These are phyloP conservation scores for Callochromis pleurospilus DNA, from an alignment of 2,113 vertebrate genomes.

Conservation along the genomic window DNA sequence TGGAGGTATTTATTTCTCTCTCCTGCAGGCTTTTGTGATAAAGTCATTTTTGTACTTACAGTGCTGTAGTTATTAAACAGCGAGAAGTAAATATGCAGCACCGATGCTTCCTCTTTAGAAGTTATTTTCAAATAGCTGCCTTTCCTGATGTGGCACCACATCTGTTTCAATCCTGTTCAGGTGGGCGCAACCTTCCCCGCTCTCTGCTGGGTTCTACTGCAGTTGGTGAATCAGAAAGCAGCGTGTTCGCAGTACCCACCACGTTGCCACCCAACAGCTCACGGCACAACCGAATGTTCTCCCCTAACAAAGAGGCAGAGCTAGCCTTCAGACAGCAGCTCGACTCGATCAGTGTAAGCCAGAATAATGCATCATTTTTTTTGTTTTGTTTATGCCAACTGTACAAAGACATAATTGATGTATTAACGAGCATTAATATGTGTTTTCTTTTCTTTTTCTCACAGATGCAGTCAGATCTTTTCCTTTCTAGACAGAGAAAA, in stretches of 20 bases:
- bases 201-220: slow-evolving; percentile 76
- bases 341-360: slow-evolving; percentile 91
- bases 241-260: slow-evolving; percentile 90
- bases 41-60: background rate
- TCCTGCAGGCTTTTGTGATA: background rate
- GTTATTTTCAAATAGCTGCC: background rate
- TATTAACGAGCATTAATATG: background rate
- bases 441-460: background rate
- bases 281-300: slow-evolving; percentile 85
- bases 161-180: slow-evolving; percentile 46
- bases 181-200: slow-evolving; percentile 81
- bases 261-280: slow-evolving; percentile 93
- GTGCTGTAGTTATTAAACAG: background rate
- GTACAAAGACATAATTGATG: background rate
- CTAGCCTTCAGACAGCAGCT: slow-evolving; percentile 89
- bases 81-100: background rate
- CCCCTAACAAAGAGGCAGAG: slow-evolving; percentile 90
- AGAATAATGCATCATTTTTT: background rate
- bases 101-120: background rate
- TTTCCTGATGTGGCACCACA: background rate
- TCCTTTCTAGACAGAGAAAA: slow-evolving; percentile 87
- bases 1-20: slow-evolving; percentile 22
- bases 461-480: slow-evolving; percentile 87
- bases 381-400: background rate
- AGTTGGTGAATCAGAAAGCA: slow-evolving; percentile 78